Conservation (phyloP, 2,888 invertebrate genomes). For the Eristalinus aeneus region DNA sequence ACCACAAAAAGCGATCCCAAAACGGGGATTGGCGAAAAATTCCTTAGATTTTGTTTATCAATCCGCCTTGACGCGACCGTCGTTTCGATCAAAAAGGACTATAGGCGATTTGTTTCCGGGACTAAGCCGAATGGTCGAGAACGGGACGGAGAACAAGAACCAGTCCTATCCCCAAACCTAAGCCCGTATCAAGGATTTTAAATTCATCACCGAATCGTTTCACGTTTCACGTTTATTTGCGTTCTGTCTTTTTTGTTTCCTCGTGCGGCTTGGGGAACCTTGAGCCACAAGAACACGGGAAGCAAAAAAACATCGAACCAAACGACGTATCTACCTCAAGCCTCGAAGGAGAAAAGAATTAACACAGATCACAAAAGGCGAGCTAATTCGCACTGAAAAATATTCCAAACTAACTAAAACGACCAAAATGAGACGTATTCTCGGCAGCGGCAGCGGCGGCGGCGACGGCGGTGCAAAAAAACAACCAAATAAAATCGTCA, state of each 20-base stretch:
- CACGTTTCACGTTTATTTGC: slow-evolving; percentile 28
- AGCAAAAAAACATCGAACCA: neutral
- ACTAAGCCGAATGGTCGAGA: neutral
- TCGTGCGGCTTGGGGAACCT: slow-evolving; percentile 26
- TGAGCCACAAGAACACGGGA: slow-evolving; percentile 52
- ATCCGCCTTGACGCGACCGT: neutral
- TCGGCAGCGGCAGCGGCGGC: neutral
- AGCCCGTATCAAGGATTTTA: slow-evolving; percentile 29
- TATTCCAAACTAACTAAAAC: slow-evolving; percentile 49
- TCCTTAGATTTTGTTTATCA: slow-evolving; percentile 8
- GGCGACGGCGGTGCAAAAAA: neutral
- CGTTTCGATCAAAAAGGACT: slow-evolving; percentile 10
- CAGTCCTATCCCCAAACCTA: slow-evolving; percentile 14
- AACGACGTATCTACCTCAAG: slow-evolving; percentile 17
- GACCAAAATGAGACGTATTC: slow-evolving; percentile 36
- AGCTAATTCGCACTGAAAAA: slow-evolving; percentile 71
- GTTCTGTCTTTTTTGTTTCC: slow-evolving; percentile 20
- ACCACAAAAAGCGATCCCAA: slow-evolving; percentile 1
- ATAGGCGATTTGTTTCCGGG: slow-evolving; percentile 45
- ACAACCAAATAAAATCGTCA: slow-evolving; percentile 30
- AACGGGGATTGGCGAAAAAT: slow-evolving; percentile 9
- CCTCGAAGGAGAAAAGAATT: slow-evolving; percentile 53
- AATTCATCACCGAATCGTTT: slow-evolving; percentile 44
- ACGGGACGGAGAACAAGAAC: neutral
- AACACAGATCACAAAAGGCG: slow-evolving; percentile 71